phyloP scores from a whole-genome alignment of 1,140 invertebrate species.

The Apis florea region DNA sequence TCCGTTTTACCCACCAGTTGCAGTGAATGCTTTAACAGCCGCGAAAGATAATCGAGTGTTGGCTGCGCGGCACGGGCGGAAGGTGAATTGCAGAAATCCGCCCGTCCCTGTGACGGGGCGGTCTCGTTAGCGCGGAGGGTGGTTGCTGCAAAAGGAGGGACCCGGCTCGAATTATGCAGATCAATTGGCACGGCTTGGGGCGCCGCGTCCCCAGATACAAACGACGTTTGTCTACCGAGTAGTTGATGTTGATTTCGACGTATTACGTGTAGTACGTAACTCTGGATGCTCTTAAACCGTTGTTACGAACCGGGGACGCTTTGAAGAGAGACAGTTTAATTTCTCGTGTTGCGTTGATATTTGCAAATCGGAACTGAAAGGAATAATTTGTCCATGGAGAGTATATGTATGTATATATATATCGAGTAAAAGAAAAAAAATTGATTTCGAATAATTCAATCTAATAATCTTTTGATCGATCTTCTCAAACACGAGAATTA shows the following conservation, averaged over 20 bases:
- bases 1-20: constrained; percentile 64
- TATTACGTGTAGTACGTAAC: not conserved
- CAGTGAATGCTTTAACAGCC: constrained; percentile 77
- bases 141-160: constrained; percentile 50
- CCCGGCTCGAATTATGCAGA: constrained; percentile 75
- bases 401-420: no score
- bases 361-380: no score
- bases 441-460: no score
- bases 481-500: not conserved
- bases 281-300: no score
- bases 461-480: no score
- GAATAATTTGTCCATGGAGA: no score
- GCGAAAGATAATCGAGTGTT: constrained; percentile 76
- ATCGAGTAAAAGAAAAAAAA: no score
- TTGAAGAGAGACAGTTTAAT: no score
- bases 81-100: constrained; percentile 79
- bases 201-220: constrained; percentile 28
- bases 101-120: constrained; percentile 71
- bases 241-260: not conserved
- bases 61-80: constrained; percentile 58
- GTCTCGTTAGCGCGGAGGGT: constrained; percentile 72
- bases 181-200: constrained; percentile 64
- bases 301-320: no score
- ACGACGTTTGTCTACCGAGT: constrained; percentile 18
- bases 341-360: no score